These are phyloP conservation scores for Drosophila pectinifera DNA, from an alignment of 1,140 invertebrate species.

Conservation along the genomic window DNA sequence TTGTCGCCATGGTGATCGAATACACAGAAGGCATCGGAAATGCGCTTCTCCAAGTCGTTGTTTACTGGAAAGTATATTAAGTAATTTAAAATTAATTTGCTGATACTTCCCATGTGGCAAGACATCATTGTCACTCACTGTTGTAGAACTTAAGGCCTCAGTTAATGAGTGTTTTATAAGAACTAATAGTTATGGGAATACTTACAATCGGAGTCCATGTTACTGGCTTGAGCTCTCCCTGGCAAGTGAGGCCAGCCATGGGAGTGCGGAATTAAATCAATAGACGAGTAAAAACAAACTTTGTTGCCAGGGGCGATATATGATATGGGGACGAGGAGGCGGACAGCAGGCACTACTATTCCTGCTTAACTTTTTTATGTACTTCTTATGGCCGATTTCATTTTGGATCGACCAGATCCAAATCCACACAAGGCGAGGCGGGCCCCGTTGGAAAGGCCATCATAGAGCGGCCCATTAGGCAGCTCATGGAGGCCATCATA, in stretches of 20 bases:
- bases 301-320: constrained; percentile 29
- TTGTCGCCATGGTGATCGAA: constrained; percentile 95
- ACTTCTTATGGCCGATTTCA: constrained; percentile 27
- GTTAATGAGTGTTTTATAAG: background rate
- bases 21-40: constrained; percentile 94
- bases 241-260: constrained; percentile 3
- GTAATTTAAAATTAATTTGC: too few relatives aligned
- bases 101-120: too few relatives aligned
- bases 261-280: constrained; percentile 26
- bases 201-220: constrained; percentile 64
- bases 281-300: constrained; percentile 18
- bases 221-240: background rate
- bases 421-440: constrained; percentile 33
- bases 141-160: background rate
- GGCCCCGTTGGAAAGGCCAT: constrained; percentile 14
- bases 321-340: background rate
- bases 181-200: too few relatives aligned
- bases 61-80: constrained; percentile 75
- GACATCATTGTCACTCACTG: too few relatives aligned
- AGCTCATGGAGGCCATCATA: constrained; percentile 45
- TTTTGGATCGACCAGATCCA: constrained; percentile 30
- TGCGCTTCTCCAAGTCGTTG: constrained; percentile 90
- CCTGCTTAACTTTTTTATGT: constrained; percentile 24
- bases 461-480: constrained; percentile 45
- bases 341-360: background rate